Evolutionary conservation across 2,888 invertebrate genomes (phyloP).

Genomic region (Sesamia inferens): DNA sequence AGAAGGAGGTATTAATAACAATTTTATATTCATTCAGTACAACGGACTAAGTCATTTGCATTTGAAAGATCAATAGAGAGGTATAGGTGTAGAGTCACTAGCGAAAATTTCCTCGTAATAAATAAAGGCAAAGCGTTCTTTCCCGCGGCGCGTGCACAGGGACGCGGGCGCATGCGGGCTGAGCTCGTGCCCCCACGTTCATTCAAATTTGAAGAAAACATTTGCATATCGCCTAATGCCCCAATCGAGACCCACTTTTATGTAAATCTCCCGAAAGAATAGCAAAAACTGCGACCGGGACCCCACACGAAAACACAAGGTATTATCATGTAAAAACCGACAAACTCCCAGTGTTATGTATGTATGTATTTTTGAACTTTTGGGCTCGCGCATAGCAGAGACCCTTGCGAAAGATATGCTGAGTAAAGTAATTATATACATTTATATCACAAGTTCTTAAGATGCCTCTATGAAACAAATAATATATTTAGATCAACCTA

Average conservation of each 20-base stretch:
- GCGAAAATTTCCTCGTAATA: conserved; percentile 81
- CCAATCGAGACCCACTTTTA: conserved; percentile 84
- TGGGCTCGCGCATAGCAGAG: conserved; percentile 71
- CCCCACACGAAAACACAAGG: conserved; percentile 81
- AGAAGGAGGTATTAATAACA: conserved; percentile 68
- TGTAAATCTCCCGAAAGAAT: conserved; percentile 85
- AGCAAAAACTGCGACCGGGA: conserved; percentile 86
- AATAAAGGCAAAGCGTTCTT: conserved; percentile 76
- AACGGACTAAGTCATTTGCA: conserved; percentile 81
- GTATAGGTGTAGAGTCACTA: conserved; percentile 77
- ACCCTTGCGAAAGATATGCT: conserved; percentile 78
- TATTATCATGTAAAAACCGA: conserved; percentile 85
- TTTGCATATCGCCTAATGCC: conserved; percentile 90
- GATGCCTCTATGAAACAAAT: conserved; percentile 89
- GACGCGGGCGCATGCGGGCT: conserved; percentile 69
- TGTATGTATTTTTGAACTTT: conserved; percentile 87
- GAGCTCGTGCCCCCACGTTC: conserved; percentile 74
- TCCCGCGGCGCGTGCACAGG: conserved; percentile 85
- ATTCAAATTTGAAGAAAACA: conserved; percentile 87
- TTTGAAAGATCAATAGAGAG: conserved; percentile 82
- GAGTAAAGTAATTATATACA: conserved; percentile 86
- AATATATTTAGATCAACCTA: conserved; percentile 85
- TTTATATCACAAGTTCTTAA: conserved; percentile 90
- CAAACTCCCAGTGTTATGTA: conserved; percentile 85
- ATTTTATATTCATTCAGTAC: conserved; percentile 69